A percentile compares a stretch with the other conserved stretches of the same genome.
Conservation (phyloP, 2,797 vertebrate species). For the Cheracebus regulus region DNA sequence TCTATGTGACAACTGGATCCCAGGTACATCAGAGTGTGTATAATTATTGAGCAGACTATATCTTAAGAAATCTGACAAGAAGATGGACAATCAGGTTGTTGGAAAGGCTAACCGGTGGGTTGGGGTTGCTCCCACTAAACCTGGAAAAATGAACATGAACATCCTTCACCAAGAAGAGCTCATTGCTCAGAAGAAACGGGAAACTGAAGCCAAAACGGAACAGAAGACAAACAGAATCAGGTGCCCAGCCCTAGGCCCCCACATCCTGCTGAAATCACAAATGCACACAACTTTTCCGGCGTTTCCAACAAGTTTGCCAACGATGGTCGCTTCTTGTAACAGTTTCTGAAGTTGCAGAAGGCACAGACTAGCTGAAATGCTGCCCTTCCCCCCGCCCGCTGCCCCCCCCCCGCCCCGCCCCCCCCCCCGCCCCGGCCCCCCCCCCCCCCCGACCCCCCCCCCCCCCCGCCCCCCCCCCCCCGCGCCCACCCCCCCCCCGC, state of each 20-base stretch:
- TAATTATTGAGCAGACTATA: not conserved
- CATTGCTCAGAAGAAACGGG: constrained; percentile 96
- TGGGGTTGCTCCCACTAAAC: constrained; percentile 87
- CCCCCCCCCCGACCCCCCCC: too few relatives aligned
- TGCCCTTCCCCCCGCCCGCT: too few relatives aligned
- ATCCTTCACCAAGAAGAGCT: constrained; percentile 95
- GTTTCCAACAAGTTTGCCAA: constrained; percentile 64
- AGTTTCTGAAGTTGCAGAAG: constrained; percentile 97
- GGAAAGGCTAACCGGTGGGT: constrained; percentile 91
- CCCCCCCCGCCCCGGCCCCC: too few relatives aligned
- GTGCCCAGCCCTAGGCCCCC: constrained; percentile 83
- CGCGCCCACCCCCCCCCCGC: too few relatives aligned
- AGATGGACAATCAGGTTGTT: too few relatives aligned
- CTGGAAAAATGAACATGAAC: constrained; percentile 91
- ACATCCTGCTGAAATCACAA: constrained; percentile 82
- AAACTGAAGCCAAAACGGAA: constrained; percentile 95
- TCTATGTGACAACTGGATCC: not conserved
- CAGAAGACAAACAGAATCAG: constrained; percentile 87
- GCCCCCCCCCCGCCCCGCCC: rapidly evolving
- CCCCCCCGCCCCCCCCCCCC: too few relatives aligned
- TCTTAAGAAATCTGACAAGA: not conserved
- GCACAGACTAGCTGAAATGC: constrained; percentile 88
- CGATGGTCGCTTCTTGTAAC: constrained; percentile 97
- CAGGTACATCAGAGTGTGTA: not conserved
- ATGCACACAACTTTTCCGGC: too few relatives aligned